phyloP scores from a whole-genome alignment of 2,888 invertebrate genomes.

The Epistrophe eligans region DNA sequence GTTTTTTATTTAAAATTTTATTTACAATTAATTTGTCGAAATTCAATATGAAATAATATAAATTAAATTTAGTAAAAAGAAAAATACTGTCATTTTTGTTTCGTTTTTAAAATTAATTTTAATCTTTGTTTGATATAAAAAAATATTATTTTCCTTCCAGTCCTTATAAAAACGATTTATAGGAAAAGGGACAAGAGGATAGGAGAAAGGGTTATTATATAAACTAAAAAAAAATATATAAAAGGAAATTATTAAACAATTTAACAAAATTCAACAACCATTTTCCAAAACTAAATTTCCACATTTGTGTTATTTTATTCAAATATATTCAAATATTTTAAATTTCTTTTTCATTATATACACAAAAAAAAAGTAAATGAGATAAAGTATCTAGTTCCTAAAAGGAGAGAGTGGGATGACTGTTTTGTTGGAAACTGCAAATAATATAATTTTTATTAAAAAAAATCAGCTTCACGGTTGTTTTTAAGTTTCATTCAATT shows the following conservation, averaged over 20 bases:
- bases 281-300: slow-evolving; percentile 61
- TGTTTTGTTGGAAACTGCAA: slow-evolving; percentile 44
- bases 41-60: slow-evolving; percentile 52
- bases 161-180: slow-evolving; percentile 32
- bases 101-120: slow-evolving; percentile 58
- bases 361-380: slow-evolving; percentile 47
- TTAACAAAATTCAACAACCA: slow-evolving; percentile 71
- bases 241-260: slow-evolving; percentile 47
- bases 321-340: slow-evolving; percentile 18
- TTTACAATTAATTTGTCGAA: slow-evolving; percentile 63
- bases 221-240: slow-evolving; percentile 30
- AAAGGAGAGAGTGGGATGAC: slow-evolving; percentile 50
- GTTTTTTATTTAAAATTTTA: slow-evolving; percentile 41
- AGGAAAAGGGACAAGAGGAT: slow-evolving; percentile 14
- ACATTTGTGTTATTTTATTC: slow-evolving; percentile 50
- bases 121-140: slow-evolving; percentile 38
- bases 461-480: slow-evolving; percentile 46
- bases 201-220: slow-evolving; percentile 18
- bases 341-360: slow-evolving; percentile 47
- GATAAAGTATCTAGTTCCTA: slow-evolving; percentile 46
- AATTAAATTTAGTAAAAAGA: slow-evolving; percentile 56
- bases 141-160: slow-evolving; percentile 44
- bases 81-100: slow-evolving; percentile 76
- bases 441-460: slow-evolving; percentile 32
- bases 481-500: slow-evolving; percentile 36